phyloP scores from a whole-genome alignment of 2,888 invertebrate species.

The Graphium colonna region DNA sequence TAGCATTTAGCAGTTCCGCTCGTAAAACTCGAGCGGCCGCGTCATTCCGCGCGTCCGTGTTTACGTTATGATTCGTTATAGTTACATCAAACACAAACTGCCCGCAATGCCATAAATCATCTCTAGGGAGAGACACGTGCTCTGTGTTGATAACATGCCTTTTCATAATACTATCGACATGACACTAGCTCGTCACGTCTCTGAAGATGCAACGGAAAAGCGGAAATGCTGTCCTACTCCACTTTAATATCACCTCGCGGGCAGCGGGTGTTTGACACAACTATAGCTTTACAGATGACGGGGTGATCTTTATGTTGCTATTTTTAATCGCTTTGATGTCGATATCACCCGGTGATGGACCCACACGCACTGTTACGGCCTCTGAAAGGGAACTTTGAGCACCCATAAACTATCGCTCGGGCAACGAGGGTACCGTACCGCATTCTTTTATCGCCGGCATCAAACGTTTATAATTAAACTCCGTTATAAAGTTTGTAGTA shows the following conservation, averaged over 20 bases:
- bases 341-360: constrained; percentile 19
- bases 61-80: constrained; percentile 48
- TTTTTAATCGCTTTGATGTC: constrained; percentile 63
- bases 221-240: no score
- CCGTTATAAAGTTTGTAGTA: neutral
- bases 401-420: constrained; percentile 21
- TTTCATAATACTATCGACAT: no score
- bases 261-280: no score
- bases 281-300: constrained; percentile 48
- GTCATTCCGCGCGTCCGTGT: constrained; percentile 20
- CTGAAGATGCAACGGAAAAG: no score
- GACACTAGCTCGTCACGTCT: no score
- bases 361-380: constrained; percentile 22
- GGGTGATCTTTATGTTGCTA: constrained; percentile 53
- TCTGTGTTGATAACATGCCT: no score
- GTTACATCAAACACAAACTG: no score
- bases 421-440: constrained; percentile 12
- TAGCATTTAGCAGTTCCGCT: constrained; percentile 30
- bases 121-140: no score
- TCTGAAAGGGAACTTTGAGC: constrained; percentile 23
- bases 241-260: no score
- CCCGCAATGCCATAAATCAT: no score
- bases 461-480: constrained; percentile 18
- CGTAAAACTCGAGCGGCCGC: constrained; percentile 40
- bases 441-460: constrained; percentile 13